Evolutionary conservation across 2,888 invertebrate species (phyloP), one percentile per base, ranked within the genome.

Genomic region (Salpingus planirostris): DNA sequence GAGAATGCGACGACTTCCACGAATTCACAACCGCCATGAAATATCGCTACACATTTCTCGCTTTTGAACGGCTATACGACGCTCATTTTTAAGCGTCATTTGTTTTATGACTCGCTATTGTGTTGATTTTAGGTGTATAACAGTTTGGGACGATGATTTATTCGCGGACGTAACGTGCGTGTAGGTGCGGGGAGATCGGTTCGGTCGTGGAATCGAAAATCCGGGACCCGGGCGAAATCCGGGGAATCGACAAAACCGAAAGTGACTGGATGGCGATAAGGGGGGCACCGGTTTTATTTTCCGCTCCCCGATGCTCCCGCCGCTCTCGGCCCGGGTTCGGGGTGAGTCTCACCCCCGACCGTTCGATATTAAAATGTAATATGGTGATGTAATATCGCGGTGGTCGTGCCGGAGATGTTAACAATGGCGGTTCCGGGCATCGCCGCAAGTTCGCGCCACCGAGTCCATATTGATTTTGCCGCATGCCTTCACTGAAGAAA

Each of bases 1-100:
- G 57, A 57, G 57, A 57, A 58, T 58, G 55, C 55, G 54, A 57
- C 55, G 58, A 58, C 59, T 59, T 59, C 57, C 52, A 57, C 58
- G 59, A 59, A 59, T 58, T 56, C 57, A 54, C 55, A 52, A 53
- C 52, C 48, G 49, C 47, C 50, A 50, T 52, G 50, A 54, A 54
- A 51, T 52, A 52, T 52, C 41, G 50, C 50, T 45, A 49, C 46
- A 47, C 49, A 50, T 52, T 50, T 49, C 52, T 49, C 48, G 50
- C 48, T 47, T 49, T 49, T 49, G 44, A 50, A 47, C 7, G 46
- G 44, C 34, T 47, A n/a, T 43, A 36, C 40, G 42, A 49, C 41
- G 39, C 47, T 49, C 50, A 52, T 52, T 53, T 53, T 53, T 51
- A 53, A 52, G 53, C 49, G 49, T 51, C 52, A 52, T 53, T 53